Evolutionary conservation across 1,140 invertebrate genomes (phyloP).

Genomic region (Cydia pomonella): DNA sequence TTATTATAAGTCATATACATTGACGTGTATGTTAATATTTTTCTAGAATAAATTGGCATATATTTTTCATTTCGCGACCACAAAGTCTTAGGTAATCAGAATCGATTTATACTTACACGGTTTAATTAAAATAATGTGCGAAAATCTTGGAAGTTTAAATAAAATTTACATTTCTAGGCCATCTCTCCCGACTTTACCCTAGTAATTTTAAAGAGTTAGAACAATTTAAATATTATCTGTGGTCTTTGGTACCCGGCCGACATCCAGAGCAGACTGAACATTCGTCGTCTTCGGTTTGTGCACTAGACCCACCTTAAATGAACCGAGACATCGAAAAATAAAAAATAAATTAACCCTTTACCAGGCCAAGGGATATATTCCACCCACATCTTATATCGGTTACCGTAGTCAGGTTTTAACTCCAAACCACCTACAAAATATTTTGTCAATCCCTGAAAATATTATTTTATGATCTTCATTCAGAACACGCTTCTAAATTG

Average conservation of each 20-base stretch:
- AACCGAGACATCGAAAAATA: not conserved
- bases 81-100: no score
- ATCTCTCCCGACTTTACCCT: not conserved
- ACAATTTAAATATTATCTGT: not conserved
- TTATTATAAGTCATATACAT: not conserved
- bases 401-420: no score
- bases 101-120: no score
- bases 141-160: no score
- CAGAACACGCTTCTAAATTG: no score
- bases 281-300: not conserved
- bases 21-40: not conserved
- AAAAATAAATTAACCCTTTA: not conserved
- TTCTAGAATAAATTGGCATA: not conserved
- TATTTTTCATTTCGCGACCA: not conserved
- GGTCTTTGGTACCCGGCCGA: not conserved
- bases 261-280: constrained; percentile 1
- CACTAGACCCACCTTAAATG: not conserved
- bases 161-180: not conserved
- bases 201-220: not conserved
- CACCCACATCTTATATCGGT: no score
- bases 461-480: no score
- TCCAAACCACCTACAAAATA: no score
- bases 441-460: no score
- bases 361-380: no score
- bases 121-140: no score